phyloP scores from a whole-genome alignment of 1,140 invertebrate genomes.

The Heliconius eleuchia region DNA sequence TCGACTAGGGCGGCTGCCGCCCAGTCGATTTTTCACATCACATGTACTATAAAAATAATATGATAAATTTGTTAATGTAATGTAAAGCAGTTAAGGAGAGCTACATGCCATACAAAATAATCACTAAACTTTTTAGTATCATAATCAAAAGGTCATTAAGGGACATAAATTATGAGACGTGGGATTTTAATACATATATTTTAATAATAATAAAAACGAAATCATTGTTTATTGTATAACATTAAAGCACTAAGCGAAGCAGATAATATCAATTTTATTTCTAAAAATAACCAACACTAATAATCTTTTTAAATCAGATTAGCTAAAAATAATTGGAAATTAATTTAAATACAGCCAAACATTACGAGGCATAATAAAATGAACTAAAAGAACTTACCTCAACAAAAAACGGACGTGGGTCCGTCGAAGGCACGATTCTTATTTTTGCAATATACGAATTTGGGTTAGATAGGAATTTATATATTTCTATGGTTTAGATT shows the following conservation, averaged over 20 bases:
- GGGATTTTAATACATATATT: neutral
- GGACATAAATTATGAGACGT: constrained; percentile 15
- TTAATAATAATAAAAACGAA: neutral
- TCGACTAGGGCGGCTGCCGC: constrained; percentile 56
- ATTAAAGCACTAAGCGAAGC: neutral
- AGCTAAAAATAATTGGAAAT: constrained; percentile 15
- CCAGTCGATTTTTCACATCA: constrained; percentile 60
- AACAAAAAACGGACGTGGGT: constrained; percentile 69
- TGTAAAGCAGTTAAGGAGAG: neutral
- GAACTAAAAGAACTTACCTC: constrained; percentile 67
- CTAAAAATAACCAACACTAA: constrained; percentile 20
- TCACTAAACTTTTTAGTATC: neutral
- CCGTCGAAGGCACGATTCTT: constrained; percentile 59
- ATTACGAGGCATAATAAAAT: constrained; percentile 44
- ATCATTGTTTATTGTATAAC: constrained; percentile 8
- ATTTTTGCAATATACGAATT: constrained; percentile 64
- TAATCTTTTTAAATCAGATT: constrained; percentile 16
- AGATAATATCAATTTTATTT: constrained; percentile 3
- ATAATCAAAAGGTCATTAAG: constrained; percentile 19
- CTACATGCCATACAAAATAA: neutral
- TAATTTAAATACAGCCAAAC: constrained; percentile 36
- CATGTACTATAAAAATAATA: constrained; percentile 55
- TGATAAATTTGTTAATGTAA: neutral
- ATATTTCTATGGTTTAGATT: constrained; percentile 55
- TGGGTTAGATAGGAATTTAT: constrained; percentile 61